Percentiles rank a stretch among this genome's conserved stretches.
These are phyloP conservation scores for Sternotherus odoratus DNA, from an alignment of 2,797 vertebrate genomes.

Conservation along the genomic window DNA sequence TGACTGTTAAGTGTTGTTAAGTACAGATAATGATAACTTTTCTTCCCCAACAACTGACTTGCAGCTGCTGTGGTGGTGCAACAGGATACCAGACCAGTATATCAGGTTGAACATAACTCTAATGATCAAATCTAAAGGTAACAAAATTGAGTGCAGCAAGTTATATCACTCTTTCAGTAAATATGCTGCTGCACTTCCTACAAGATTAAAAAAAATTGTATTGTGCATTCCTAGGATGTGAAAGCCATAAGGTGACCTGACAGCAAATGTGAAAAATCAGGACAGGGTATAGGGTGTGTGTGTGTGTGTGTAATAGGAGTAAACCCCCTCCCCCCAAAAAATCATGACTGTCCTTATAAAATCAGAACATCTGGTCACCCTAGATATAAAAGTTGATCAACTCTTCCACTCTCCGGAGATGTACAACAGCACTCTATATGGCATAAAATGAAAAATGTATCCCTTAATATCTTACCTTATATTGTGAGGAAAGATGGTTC, in stretches of 20 bases:
- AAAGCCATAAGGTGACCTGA: background rate
- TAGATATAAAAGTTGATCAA: background rate
- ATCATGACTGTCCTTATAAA: too few species aligned
- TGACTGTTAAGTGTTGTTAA: background rate
- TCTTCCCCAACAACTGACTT: background rate
- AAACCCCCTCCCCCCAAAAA: too few species aligned
- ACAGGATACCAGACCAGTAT: background rate
- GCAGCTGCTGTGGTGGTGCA: background rate
- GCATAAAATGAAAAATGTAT: background rate
- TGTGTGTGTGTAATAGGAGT: too few species aligned
- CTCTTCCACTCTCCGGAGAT: background rate
- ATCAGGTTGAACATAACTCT: background rate
- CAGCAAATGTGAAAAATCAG: too few species aligned
- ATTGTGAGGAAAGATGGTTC: background rate
- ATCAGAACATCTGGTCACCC: too few species aligned
- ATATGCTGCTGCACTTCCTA: background rate
- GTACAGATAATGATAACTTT: background rate
- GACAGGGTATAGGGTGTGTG: too few species aligned
- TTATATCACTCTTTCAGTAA: background rate
- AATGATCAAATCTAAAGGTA: background rate
- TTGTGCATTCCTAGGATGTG: background rate
- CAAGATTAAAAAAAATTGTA: background rate
- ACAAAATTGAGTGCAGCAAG: background rate
- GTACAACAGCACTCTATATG: background rate
- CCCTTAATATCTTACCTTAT: background rate